Conservation (phyloP, 2,797 vertebrate species). For the Anisognathus igniventris region DNA sequence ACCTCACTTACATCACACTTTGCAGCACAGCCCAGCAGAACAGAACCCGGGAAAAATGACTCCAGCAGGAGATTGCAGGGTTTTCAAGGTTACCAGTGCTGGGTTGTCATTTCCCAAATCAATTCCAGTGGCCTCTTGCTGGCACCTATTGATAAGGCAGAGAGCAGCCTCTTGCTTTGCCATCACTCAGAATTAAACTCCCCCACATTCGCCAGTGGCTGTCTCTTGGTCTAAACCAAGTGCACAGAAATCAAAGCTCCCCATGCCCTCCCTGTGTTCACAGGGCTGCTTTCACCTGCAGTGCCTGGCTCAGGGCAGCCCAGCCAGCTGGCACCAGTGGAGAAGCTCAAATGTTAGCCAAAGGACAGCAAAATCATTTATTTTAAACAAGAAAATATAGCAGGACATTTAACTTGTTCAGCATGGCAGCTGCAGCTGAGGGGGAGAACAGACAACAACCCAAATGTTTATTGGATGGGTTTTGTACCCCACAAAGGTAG, state of each 20-base stretch:
- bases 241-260: not conserved
- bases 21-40: not conserved
- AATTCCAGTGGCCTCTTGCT: not conserved
- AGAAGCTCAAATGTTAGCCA: not conserved
- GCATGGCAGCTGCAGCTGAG: not conserved
- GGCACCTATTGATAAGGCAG: not conserved
- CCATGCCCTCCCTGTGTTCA: not conserved
- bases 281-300: not conserved
- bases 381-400: not conserved
- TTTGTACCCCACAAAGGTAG: not conserved
- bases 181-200: not conserved
- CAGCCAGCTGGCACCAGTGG: not conserved
- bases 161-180: not conserved
- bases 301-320: not conserved
- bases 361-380: not conserved
- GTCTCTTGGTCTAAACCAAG: fast-evolving
- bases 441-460: not conserved
- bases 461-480: not conserved
- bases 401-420: not conserved
- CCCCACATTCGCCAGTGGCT: not conserved
- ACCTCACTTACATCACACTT: not conserved
- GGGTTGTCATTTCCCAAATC: not conserved
- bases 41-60: not conserved
- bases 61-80: not conserved
- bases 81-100: slow-evolving; percentile 21